Conservation (phyloP, 2,888 invertebrate genomes). For the Pheosia gnoma region DNA sequence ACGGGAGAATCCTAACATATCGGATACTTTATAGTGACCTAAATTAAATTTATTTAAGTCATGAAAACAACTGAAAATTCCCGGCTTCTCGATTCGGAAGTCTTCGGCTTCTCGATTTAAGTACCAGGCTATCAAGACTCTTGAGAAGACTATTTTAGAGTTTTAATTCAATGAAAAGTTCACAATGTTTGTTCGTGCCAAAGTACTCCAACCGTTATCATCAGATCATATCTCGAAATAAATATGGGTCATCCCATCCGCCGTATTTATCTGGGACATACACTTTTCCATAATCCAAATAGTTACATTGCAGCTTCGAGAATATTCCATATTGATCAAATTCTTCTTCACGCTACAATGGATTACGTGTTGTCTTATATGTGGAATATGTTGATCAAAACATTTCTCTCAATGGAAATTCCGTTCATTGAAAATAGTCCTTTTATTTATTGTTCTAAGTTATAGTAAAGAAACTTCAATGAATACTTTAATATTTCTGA, state of each 20-base stretch:
- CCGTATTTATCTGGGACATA: conserved; percentile 1
- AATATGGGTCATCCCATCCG: not conserved
- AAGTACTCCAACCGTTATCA: conserved; percentile 3
- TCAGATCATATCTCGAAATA: conserved; percentile 6
- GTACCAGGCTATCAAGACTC: not conserved
- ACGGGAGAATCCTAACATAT: not conserved
- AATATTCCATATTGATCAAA: not conserved
- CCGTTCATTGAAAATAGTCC: too few relatives aligned
- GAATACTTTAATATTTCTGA: too few relatives aligned
- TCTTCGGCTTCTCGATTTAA: not conserved
- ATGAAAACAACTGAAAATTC: not conserved
- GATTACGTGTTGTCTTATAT: not conserved
- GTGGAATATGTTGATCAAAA: not conserved
- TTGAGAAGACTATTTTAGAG: not conserved
- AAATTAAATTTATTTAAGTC: not conserved
- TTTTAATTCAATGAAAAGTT: not conserved
- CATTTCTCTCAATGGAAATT: too few relatives aligned
- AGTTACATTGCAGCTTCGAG: not conserved
- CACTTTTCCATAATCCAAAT: not conserved
- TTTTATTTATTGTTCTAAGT: too few relatives aligned
- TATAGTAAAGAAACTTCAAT: too few relatives aligned
- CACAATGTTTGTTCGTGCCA: not conserved
- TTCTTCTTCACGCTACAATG: conserved; percentile 1
- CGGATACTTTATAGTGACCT: not conserved
- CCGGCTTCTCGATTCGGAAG: not conserved